Evolutionary conservation across 2,113 vertebrate genomes (phyloP).

Genomic region (Xiphophorus hellerii): DNA sequence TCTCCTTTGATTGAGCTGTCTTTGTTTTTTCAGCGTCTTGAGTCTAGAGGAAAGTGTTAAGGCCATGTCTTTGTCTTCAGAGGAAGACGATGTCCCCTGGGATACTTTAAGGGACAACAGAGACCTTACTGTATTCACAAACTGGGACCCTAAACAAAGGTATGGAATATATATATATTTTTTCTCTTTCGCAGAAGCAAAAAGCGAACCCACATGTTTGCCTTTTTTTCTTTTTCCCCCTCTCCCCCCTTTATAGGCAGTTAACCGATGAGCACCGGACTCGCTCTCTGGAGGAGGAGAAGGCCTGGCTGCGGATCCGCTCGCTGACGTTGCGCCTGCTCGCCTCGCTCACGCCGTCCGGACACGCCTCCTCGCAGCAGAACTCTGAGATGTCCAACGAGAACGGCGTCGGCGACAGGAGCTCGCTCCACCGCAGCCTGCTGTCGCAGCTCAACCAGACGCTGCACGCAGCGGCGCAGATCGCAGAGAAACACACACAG

Average conservation of each 20-base stretch:
- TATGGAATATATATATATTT: slow-evolving; percentile 24
- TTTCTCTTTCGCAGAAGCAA: not conserved
- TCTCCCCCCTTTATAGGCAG: slow-evolving; percentile 74
- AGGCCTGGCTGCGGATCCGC: slow-evolving; percentile 89
- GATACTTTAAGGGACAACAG: slow-evolving; percentile 92
- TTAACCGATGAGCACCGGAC: slow-evolving; percentile 88
- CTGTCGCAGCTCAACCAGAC: slow-evolving; percentile 86
- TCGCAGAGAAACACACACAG: slow-evolving; percentile 85
- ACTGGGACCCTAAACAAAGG: slow-evolving; percentile 94
- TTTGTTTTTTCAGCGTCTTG: slow-evolving; percentile 79
- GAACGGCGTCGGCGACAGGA: slow-evolving; percentile 89
- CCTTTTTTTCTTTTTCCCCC: not conserved
- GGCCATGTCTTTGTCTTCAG: slow-evolving; percentile 92
- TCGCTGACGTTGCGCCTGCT: slow-evolving; percentile 91
- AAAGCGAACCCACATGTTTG: not conserved
- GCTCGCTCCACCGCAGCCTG: slow-evolving; percentile 80
- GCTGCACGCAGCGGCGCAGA: slow-evolving; percentile 83
- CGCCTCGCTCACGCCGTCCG: slow-evolving; percentile 81
- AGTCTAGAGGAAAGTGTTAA: slow-evolving; percentile 96
- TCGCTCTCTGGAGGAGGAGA: slow-evolving; percentile 91
- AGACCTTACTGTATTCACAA: slow-evolving; percentile 92
- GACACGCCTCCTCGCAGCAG: slow-evolving; percentile 81
- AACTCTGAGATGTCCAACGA: slow-evolving; percentile 88
- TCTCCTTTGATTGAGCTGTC: not conserved
- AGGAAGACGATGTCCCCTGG: slow-evolving; percentile 98